These are phyloP conservation scores for Sciurus niger DNA, from an alignment of 2,113 vertebrate species.

Conservation along the genomic window DNA sequence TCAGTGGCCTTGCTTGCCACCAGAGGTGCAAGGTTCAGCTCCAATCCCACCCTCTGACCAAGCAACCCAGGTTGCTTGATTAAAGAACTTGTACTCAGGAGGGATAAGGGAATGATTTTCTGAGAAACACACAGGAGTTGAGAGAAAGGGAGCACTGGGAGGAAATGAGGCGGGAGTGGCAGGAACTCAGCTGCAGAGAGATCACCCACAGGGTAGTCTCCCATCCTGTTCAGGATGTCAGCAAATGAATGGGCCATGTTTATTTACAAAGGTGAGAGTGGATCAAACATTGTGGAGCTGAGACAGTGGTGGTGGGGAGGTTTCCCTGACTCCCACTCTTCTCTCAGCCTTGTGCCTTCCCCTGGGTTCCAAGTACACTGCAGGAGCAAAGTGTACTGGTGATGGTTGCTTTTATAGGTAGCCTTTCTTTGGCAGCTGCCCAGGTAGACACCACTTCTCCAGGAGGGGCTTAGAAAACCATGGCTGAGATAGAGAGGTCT, in stretches of 20 bases:
- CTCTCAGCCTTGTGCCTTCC: fast-evolving
- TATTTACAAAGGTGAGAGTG: background rate
- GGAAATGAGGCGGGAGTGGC: background rate
- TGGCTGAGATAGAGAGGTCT: too few relatives aligned
- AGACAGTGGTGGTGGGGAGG: background rate
- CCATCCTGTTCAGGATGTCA: background rate
- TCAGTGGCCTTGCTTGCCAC: background rate
- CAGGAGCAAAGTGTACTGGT: background rate
- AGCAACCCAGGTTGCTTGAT: background rate
- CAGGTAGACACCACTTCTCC: background rate
- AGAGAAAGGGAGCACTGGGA: background rate
- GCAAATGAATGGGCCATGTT: background rate
- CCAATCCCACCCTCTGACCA: background rate
- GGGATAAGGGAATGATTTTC: background rate
- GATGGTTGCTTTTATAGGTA: background rate
- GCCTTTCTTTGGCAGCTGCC: background rate
- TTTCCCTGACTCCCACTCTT: too few relatives aligned
- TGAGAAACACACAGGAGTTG: background rate
- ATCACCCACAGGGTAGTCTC: background rate
- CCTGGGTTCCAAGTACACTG: background rate
- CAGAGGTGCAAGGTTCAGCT: background rate
- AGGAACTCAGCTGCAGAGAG: background rate
- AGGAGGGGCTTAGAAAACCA: background rate
- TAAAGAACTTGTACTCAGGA: background rate
- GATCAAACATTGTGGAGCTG: background rate